Conservation (phyloP, 2,797 vertebrate genomes). For the Serranus cabrilla region DNA sequence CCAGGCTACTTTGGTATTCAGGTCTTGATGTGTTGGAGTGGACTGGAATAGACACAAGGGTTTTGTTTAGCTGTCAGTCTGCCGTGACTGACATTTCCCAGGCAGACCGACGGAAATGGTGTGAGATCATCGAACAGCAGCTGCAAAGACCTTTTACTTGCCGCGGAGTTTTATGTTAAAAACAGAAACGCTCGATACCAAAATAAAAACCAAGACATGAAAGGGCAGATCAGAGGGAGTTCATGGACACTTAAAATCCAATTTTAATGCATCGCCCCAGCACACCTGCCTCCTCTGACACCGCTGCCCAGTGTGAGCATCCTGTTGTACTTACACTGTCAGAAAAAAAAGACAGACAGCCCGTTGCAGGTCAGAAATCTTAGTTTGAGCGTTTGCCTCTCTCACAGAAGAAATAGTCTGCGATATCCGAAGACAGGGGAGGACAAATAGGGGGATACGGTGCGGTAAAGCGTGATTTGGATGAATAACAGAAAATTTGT, state of each 20-base stretch:
- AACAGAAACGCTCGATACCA: constrained; percentile 7
- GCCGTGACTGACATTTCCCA: constrained; percentile 47
- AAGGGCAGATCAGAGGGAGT: constrained; percentile 22
- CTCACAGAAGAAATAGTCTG: constrained; percentile 11
- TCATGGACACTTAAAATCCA: constrained; percentile 36
- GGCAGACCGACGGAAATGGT: constrained; percentile 17
- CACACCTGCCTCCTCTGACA: constrained; percentile 8
- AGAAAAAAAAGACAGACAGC: constrained; percentile 35
- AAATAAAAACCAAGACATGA: constrained; percentile 10
- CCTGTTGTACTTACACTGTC: constrained; percentile 39
- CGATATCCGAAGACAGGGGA: constrained; percentile 19
- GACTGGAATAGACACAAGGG: constrained; percentile 82
- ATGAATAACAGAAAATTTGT: constrained; percentile 32
- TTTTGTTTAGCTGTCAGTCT: constrained; percentile 62
- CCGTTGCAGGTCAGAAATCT: constrained; percentile 53
- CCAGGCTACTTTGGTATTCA: constrained; percentile 96
- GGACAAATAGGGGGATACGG: constrained; percentile 15
- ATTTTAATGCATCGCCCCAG: constrained; percentile 39
- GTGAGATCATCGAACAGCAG: constrained; percentile 14
- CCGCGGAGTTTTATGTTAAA: background rate
- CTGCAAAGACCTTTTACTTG: constrained; percentile 9
- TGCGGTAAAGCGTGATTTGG: constrained; percentile 14
- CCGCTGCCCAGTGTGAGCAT: constrained; percentile 17
- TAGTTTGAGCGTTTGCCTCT: constrained; percentile 31
- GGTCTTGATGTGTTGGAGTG: constrained; percentile 89